Percentiles rank a stretch among this genome's conserved stretches.
phyloP scores from a whole-genome alignment of 2,113 vertebrate genomes.

The Oncorhynchus masou region DNA sequence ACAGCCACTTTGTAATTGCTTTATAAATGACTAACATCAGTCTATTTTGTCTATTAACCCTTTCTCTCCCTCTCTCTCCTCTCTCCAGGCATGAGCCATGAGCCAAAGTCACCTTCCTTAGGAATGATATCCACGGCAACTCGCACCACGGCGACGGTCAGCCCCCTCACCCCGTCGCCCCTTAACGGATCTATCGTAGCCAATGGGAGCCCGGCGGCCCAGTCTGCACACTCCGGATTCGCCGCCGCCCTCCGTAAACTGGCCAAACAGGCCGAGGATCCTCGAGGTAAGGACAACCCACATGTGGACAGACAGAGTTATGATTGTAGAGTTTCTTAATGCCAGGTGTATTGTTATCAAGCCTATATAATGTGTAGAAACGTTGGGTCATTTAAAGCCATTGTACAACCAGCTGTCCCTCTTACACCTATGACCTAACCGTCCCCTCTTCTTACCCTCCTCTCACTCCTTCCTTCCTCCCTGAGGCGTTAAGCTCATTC shows the following conservation, averaged over 20 bases:
- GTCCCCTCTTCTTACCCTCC: neutral
- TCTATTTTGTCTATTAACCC: neutral
- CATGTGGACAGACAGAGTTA: neutral
- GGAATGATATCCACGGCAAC: constrained; percentile 98
- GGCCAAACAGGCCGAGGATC: constrained; percentile 98
- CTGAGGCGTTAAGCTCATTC: neutral
- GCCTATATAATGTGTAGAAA: too few species aligned
- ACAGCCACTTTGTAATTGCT: neutral
- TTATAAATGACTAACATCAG: neutral
- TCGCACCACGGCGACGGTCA: constrained; percentile 97
- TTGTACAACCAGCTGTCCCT: neutral
- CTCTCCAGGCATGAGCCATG: constrained; percentile 98
- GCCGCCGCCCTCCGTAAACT: constrained; percentile 97
- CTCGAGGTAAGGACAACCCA: constrained; percentile 82
- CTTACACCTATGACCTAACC: neutral
- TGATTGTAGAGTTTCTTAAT: neutral
- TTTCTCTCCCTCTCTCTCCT: constrained; percentile 27
- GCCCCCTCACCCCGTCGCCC: constrained; percentile 94
- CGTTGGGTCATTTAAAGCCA: too few species aligned
- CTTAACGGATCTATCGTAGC: constrained; percentile 96
- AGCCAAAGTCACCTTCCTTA: constrained; percentile 99
- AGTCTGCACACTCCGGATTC: constrained; percentile 95
- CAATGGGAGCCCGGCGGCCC: constrained; percentile 93
- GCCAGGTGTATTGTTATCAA: neutral
- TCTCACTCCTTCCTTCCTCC: neutral